phyloP scores from a whole-genome alignment of 2,113 vertebrate species.

The Myrmecophaga tridactyla region DNA sequence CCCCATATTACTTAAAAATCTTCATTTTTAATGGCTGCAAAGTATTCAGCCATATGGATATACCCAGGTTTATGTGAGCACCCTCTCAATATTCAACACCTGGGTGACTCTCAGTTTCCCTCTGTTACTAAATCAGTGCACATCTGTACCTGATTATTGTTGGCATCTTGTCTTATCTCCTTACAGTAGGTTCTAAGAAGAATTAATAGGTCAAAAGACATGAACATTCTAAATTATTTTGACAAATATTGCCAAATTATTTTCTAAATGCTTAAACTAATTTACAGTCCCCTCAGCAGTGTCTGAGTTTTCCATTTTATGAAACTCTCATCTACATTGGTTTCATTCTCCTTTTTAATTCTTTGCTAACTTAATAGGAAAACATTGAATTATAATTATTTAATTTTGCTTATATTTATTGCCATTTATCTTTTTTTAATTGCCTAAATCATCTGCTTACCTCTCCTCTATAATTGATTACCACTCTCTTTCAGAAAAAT shows the following conservation, averaged over 20 bases:
- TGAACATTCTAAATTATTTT: neutral
- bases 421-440: neutral
- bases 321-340: neutral
- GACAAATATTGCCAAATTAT: neutral
- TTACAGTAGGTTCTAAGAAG: neutral
- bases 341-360: neutral
- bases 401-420: neutral
- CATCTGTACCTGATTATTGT: neutral
- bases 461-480: neutral
- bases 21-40: neutral
- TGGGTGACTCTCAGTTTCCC: neutral
- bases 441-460: neutral
- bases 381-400: neutral
- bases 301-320: neutral
- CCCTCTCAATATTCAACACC: neutral
- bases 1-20: neutral
- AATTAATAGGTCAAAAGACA: neutral
- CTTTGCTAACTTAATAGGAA: neutral
- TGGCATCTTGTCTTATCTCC: neutral
- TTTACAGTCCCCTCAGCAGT: accelerated
- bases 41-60: neutral
- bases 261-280: neutral
- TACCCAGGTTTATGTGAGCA: neutral
- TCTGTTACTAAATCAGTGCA: neutral
- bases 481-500: neutral